These are phyloP conservation scores for Agapetus fuscipes DNA, from an alignment of 2,888 invertebrate species.

Conservation along the genomic window DNA sequence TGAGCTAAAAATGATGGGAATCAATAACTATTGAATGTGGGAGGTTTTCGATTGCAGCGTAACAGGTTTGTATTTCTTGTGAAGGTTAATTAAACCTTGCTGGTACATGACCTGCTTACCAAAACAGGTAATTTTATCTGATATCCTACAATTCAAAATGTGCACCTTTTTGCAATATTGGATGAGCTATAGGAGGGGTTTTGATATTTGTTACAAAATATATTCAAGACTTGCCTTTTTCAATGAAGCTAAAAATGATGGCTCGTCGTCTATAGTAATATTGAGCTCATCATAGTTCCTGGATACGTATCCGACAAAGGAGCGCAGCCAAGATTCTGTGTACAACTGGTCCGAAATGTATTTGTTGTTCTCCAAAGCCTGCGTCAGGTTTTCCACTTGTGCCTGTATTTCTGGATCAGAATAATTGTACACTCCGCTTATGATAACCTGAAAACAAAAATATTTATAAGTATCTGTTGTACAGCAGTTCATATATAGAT, in stretches of 20 bases:
- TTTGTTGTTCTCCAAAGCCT: conserved; percentile 66
- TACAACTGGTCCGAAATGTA: conserved; percentile 71
- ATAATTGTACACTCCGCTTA: conserved; percentile 72
- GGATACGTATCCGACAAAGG: conserved; percentile 67
- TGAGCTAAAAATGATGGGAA: too few species aligned
- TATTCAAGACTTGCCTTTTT: conserved; percentile 52
- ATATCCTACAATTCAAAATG: too few species aligned
- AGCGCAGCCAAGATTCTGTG: conserved; percentile 83
- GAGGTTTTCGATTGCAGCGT: too few species aligned
- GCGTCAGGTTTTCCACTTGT: conserved; percentile 70
- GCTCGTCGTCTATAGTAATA: conserved; percentile 63
- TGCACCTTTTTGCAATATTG: too few species aligned
- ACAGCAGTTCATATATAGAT: too few species aligned
- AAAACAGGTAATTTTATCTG: too few species aligned
- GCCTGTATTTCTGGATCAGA: conserved; percentile 66
- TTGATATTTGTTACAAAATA: conserved; percentile 2
- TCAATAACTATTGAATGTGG: too few species aligned
- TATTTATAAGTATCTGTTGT: too few species aligned
- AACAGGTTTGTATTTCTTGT: too few species aligned
- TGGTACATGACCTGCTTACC: too few species aligned
- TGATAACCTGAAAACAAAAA: conserved; percentile 56
- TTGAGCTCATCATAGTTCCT: conserved; percentile 68
- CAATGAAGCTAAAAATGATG: conserved; percentile 61
- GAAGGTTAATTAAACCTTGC: too few species aligned
- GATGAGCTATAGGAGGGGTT: too few species aligned